phyloP scores from a whole-genome alignment of 2,113 vertebrate genomes.

The Tragelaphus strepsiceros region DNA sequence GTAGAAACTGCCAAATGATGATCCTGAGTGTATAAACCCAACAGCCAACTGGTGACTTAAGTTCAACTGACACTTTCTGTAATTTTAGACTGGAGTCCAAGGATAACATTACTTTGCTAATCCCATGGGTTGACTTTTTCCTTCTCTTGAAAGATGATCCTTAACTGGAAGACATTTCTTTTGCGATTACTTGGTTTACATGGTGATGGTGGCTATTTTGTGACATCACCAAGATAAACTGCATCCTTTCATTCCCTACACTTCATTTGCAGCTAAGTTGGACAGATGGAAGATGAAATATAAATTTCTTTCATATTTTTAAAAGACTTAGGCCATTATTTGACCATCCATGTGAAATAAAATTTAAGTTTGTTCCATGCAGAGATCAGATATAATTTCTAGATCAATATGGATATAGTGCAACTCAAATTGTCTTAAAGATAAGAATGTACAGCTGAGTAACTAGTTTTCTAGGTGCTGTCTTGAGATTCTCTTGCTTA shows the following conservation, averaged over 20 bases:
- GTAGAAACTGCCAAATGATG: neutral
- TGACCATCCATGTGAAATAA: neutral
- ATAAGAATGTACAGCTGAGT: neutral
- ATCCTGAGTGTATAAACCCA: neutral
- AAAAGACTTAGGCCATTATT: neutral
- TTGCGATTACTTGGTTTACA: neutral
- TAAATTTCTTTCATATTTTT: neutral
- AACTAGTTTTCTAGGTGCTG: neutral
- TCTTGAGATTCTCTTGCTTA: neutral
- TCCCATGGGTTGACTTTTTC: neutral
- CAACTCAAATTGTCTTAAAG: neutral
- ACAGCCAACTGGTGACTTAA: neutral
- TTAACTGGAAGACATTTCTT: constrained; percentile 14
- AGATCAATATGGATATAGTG: neutral
- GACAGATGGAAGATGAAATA: neutral
- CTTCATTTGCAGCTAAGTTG: neutral
- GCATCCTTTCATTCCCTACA: neutral
- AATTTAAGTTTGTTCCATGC: neutral
- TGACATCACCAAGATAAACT: neutral
- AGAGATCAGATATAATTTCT: neutral
- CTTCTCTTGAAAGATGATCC: neutral
- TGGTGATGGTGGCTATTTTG: neutral
- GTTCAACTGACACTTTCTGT: neutral
- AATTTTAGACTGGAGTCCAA: neutral
- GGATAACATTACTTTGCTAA: neutral